Conservation (phyloP, 2,113 vertebrate genomes). For the Oreotrochilus melanogaster region DNA sequence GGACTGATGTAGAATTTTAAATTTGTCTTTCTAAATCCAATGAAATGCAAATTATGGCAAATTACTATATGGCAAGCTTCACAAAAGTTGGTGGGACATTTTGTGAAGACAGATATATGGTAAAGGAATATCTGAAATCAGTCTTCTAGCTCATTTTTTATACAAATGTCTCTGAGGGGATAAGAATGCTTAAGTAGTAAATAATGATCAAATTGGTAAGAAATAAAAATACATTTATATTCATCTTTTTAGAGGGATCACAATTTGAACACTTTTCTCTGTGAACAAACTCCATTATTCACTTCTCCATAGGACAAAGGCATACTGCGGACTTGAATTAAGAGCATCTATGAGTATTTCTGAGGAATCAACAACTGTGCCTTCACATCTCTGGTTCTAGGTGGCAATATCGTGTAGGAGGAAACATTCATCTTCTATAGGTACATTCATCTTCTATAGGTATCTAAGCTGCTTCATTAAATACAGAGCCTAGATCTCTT, state of each 20-base stretch:
- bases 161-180: not conserved
- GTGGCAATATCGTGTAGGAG: slow-evolving; percentile 51
- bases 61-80: too few relatives aligned
- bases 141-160: not conserved
- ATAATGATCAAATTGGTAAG: not conserved
- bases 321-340: slow-evolving; percentile 42
- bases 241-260: not conserved
- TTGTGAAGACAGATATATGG: not conserved
- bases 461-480: not conserved
- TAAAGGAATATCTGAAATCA: not conserved
- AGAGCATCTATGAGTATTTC: slow-evolving; percentile 12
- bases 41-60: too few relatives aligned
- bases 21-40: too few relatives aligned
- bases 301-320: not conserved
- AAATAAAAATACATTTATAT: not conserved
- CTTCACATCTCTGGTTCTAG: slow-evolving; percentile 39
- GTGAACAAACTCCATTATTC: not conserved
- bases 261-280: not conserved
- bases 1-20: not conserved
- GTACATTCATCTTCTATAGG: not conserved
- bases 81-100: not conserved
- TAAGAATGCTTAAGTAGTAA: not conserved
- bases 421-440: not conserved
- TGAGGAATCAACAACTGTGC: slow-evolving; percentile 47
- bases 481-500: not conserved